Percentiles rank a stretch among this genome's conserved stretches.
These are phyloP conservation scores for Trachymyrmex cornetzi DNA, from an alignment of 1,140 invertebrate species.

Conservation along the genomic window DNA sequence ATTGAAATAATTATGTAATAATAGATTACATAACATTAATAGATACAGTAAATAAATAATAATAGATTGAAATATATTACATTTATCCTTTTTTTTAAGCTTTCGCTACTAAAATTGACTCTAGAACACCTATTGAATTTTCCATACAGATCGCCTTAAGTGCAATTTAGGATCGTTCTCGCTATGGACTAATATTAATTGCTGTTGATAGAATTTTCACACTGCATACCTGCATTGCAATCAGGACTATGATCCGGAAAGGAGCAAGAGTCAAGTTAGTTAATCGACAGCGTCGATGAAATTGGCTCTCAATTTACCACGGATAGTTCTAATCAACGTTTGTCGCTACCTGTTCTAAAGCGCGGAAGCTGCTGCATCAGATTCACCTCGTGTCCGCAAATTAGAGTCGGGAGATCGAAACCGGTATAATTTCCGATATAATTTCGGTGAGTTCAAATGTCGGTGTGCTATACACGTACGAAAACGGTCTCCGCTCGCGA, in stretches of 20 bases:
- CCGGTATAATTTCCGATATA: conserved; percentile 6
- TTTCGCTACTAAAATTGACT: not conserved
- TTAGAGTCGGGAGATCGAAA: conserved; percentile 2
- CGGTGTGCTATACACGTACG: not conserved
- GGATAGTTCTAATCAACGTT: conserved; percentile 13
- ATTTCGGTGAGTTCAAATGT: conserved; percentile 28
- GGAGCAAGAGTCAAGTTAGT: conserved; percentile 33
- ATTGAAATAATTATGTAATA: not conserved
- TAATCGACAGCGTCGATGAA: conserved; percentile 39
- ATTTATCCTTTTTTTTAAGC: not conserved
- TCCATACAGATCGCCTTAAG: not conserved
- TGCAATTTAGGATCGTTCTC: conserved; percentile 8
- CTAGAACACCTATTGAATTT: not conserved
- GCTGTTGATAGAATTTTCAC: conserved; percentile 1
- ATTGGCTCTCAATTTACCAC: conserved; percentile 36
- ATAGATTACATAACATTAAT: not conserved
- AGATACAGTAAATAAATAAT: too few species aligned
- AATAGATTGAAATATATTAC: not conserved
- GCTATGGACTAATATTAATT: conserved; percentile 13
- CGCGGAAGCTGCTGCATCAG: not conserved
- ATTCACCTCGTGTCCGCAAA: not conserved
- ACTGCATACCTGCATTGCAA: not conserved
- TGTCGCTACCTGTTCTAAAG: not conserved
- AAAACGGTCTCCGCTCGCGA: not conserved
- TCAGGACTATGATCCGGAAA: conserved; percentile 20